phyloP scores from a whole-genome alignment of 2,888 invertebrate species.

The Drepana falcataria region DNA sequence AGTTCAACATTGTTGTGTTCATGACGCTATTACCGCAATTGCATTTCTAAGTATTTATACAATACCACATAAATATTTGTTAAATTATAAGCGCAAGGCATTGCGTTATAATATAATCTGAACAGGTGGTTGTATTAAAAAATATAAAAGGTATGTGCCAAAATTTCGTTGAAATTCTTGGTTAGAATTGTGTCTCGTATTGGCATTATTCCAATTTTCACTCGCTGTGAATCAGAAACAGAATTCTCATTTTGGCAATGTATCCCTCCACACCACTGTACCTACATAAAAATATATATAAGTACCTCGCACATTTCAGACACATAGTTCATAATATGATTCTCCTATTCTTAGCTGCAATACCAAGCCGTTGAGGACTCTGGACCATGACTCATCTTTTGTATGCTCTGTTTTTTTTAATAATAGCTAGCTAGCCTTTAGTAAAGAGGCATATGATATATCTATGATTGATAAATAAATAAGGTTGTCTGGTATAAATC shows the following conservation, averaged over 20 bases:
- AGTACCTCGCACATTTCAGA: not conserved
- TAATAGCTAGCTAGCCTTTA: too few relatives aligned
- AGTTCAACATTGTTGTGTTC: not conserved
- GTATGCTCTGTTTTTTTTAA: too few relatives aligned
- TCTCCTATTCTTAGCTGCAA: not conserved
- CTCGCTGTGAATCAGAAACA: slow-evolving; percentile 49
- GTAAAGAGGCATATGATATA: too few relatives aligned
- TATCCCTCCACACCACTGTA: slow-evolving; percentile 18
- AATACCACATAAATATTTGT: not conserved
- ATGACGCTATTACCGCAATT: not conserved
- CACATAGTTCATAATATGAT: not conserved
- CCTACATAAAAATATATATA: not conserved
- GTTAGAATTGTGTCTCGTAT: slow-evolving; percentile 50
- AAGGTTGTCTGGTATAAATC: too few relatives aligned
- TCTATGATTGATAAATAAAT: too few relatives aligned
- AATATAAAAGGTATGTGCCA: slow-evolving; percentile 58
- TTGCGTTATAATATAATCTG: slow-evolving; percentile 22
- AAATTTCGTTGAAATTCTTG: slow-evolving; percentile 52
- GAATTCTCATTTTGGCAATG: slow-evolving; percentile 65
- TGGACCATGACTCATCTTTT: too few relatives aligned
- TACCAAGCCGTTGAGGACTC: not conserved
- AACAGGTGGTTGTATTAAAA: slow-evolving; percentile 54
- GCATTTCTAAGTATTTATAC: not conserved
- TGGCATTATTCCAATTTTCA: slow-evolving; percentile 65
- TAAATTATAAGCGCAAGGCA: not conserved